Percentiles rank a stretch among this genome's conserved stretches.
Evolutionary conservation across 2,888 invertebrate species (phyloP).

Genomic region (Athetis lepigone): DNA sequence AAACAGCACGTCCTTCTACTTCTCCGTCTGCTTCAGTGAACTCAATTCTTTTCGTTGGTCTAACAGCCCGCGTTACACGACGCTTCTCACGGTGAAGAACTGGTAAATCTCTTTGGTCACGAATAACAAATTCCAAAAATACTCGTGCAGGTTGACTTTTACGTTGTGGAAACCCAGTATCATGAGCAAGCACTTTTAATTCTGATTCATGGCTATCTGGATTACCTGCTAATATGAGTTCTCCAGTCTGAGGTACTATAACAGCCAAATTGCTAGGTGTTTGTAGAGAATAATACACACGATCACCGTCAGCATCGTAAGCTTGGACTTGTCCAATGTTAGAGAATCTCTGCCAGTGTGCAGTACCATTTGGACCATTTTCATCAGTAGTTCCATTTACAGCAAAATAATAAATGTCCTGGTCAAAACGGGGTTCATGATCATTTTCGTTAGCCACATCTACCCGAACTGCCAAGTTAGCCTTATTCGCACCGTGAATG

Average conservation of each 20-base stretch:
- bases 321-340: slow-evolving; percentile 96
- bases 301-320: slow-evolving; percentile 97
- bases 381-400: slow-evolving; percentile 92
- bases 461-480: slow-evolving; percentile 94
- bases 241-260: slow-evolving; percentile 98
- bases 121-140: slow-evolving; percentile 93
- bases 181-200: slow-evolving; percentile 95
- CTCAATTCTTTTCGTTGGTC: slow-evolving; percentile 98
- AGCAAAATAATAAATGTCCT: slow-evolving; percentile 94
- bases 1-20: slow-evolving; percentile 96
- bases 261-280: slow-evolving; percentile 95
- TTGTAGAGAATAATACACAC: slow-evolving; percentile 95
- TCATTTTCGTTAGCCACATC: slow-evolving; percentile 97
- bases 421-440: slow-evolving; percentile 96
- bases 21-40: slow-evolving; percentile 98
- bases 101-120: slow-evolving; percentile 91
- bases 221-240: slow-evolving; percentile 95
- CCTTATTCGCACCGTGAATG: slow-evolving; percentile 94
- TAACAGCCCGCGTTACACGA: slow-evolving; percentile 96
- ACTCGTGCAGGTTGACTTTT: slow-evolving; percentile 94
- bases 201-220: slow-evolving; percentile 93
- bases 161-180: slow-evolving; percentile 93
- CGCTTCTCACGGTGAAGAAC: slow-evolving; percentile 93
- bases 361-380: slow-evolving; percentile 91
- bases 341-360: slow-evolving; percentile 94